Evolutionary conservation across 2,113 vertebrate species (phyloP), one percentile per base, ranked within the genome.

Genomic region (Pontoporia blainvillei): DNA sequence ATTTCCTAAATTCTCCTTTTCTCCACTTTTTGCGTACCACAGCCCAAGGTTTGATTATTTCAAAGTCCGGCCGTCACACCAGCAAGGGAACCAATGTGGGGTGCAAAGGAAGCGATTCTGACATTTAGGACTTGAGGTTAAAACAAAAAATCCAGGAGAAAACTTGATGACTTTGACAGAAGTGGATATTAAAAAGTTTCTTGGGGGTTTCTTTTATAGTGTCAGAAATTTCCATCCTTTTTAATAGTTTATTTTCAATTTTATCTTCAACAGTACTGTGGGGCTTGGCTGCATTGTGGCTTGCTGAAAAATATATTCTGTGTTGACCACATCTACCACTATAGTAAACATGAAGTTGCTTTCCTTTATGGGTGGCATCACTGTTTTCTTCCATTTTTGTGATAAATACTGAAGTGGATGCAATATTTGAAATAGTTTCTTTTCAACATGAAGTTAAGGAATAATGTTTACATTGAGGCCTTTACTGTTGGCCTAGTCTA

Each of bases 301-400:
- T 75, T 82, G n/a, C 36, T 89, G 59, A 69, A 84, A 87, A 75
- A 85, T n/a, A 21, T 12, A 81, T 76, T 97, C 34, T 36, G 23
- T 75, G 86, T 31, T 54, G 79, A 95, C 91, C 21, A 69, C 6
- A 41, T 69, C 52, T 36, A n/a, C 39, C 13, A 52, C 23, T 83
- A 10, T 5, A 62, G 72, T 91, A 78, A 75, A 79, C 8, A 87
- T 71, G 52, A 85, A 75, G 54, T 17, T 36, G 31, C 18, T 95
- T 90, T 59, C 64, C 79, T 88, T 82, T 62, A 73, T 66, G 91
- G 81, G 23, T 88, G 39, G 6, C 29, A 87, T 52, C n/a, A 64
- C n/a, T 78, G 41, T 87, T 96, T 92, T 81, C 36, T 95, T 39
- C 57, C 39, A 88, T 90, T 94, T 95, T 49, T 91, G 8, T 96